Base-by-base conservation (phyloP, 2,113 vertebrate genomes). In the Trematomus loennbergii region DNA sequence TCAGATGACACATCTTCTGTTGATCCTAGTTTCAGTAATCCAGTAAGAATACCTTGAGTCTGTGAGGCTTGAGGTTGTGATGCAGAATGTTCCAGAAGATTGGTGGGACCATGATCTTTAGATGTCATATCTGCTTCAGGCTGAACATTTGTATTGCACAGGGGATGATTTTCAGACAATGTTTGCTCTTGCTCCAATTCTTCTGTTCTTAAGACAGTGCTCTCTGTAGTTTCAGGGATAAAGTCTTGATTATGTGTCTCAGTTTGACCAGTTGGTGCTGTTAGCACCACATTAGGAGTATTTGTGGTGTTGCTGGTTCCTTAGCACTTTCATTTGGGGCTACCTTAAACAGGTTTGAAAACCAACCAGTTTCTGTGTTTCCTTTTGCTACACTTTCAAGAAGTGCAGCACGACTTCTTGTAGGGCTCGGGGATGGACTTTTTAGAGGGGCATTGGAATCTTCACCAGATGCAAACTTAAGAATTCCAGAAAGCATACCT, bases 331-430 rank as follows among this genome's bases (percentile, higher is more conserved):
- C 94, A 75, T n/a, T 81, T 87, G 91, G 82, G n/a, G 86, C 18
- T 20, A 81, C 88, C 57, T 95, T 96, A 75, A 96, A 96, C 20
- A 96, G 91, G 73, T 95, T 96, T 50, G 95, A 95, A 88, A 96
- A 95, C 95, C 95, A 96, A 11, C 95, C 94, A 0, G 93, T 95
- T 69, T 95, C 94, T 17, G 86, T 46, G 36, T 95, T 94, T 80
- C 82, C 93, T 91, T 94, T 95, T 11, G 95, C 91, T 13, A 83
- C 78, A 85, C 69, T 93, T 86, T 96, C 94, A 65, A 94, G 55
- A 40, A 94, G 87, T 48, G 82, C 81, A 54, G 89, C 73, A 12
- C 87, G 91, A 69, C 71, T 93, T 80, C 88, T 92, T 22, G 75
- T 4, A 52, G 78, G 71, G 54, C 50, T 65, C 2, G 90, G 77